Evolutionary conservation across 2,888 invertebrate species (phyloP), one percentile per base, ranked within the genome.

Genomic region (Napeogenes inachia): DNA sequence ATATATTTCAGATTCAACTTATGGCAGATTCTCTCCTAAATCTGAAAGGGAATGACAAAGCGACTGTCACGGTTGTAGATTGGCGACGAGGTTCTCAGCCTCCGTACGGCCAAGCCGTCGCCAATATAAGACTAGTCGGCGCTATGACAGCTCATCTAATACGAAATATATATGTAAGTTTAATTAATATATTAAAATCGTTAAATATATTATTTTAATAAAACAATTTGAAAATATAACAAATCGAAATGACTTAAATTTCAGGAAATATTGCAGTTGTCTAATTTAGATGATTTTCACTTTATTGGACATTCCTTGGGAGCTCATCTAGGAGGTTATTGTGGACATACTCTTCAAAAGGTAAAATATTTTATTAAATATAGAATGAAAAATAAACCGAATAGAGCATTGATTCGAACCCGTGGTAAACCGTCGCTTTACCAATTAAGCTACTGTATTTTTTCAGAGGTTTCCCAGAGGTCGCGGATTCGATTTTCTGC

Each of bases 21-120:
- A 93, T 96, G 91, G 93, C 93, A 13, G 91, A 93, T 60, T 94
- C 95, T 38, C 84, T 98, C n/a, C 81, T 98, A 6, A 83, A 85
- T 54, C 68, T 89, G 21, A 90, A 92, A 71, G 91, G 92, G 1
- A 92, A 93, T 60, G 93, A 93, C 50, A 93, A 93, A 57, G 93
- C 94, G 53, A 95, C 95, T 59, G 95, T 97, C 0, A 91, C 97
- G 13, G 91, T 95, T 0, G 93, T 97, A 2, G 97, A 97, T 76
- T 98, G 97, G 98, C 93, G 95, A 64, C 93, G 93, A 4, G 98
- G 97, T 0, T 95, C 97, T 0, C 94, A 94, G 66, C 97, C 97
- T 0, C 97, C 97, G 0, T 98, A 98, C 78, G 94, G 95, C 0
- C 97, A 98, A 82, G 98, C 98, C 0, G 97, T 96, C 2, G 97